phyloP scores from a whole-genome alignment of 2,797 vertebrate species.

The Menidia menidia region DNA sequence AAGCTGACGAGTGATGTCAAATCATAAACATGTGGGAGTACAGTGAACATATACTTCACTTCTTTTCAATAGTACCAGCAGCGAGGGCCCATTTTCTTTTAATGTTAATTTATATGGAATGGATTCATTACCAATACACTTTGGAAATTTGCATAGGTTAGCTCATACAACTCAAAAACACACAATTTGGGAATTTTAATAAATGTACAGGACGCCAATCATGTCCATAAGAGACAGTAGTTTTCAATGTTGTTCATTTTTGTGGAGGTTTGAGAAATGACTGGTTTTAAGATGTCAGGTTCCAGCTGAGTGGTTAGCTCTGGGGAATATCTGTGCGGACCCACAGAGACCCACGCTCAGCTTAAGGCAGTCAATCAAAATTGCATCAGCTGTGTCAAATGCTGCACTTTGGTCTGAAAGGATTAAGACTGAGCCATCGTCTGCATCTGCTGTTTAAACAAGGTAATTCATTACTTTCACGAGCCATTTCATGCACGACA shows the following conservation, averaged over 20 bases:
- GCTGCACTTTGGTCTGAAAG: slow-evolving; percentile 55
- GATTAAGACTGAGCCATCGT: slow-evolving; percentile 40
- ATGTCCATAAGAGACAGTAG: slow-evolving; percentile 4
- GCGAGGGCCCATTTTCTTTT: no score
- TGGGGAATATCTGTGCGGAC: slow-evolving; percentile 31
- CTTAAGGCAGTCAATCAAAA: slow-evolving; percentile 67
- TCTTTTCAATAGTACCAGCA: no score
- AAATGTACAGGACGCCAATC: not conserved
- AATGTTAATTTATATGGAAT: no score
- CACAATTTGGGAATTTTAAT: not conserved
- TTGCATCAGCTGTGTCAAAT: slow-evolving; percentile 65
- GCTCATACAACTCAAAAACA: not conserved
- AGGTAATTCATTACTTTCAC: slow-evolving; percentile 31
- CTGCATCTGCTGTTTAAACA: slow-evolving; percentile 45
- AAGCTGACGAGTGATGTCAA: no score
- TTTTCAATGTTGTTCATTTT: slow-evolving; percentile 1
- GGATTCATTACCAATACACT: no score
- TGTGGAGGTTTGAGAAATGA: slow-evolving; percentile 11
- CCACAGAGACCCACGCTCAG: slow-evolving; percentile 37
- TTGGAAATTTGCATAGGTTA: not conserved
- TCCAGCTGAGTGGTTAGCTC: slow-evolving; percentile 13
- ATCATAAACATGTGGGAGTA: no score
- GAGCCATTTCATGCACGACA: slow-evolving; percentile 1
- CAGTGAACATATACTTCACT: no score
- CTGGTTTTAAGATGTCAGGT: slow-evolving; percentile 23